Conservation (phyloP, 2,113 vertebrate genomes). For the Laticauda colubrina region DNA sequence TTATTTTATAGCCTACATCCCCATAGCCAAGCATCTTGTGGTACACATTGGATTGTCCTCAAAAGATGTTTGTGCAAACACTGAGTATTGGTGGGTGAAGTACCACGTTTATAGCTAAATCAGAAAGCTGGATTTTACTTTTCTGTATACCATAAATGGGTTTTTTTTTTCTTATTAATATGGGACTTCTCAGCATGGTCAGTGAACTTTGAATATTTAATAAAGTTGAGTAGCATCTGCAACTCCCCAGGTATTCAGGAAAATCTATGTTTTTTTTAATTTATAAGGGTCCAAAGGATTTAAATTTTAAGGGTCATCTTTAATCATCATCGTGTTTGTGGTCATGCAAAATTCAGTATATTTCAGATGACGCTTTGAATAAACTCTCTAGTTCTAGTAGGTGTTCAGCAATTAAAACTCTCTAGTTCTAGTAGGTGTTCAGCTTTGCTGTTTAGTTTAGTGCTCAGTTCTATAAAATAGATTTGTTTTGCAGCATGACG, state of each 20-base stretch:
- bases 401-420: not conserved
- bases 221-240: not conserved
- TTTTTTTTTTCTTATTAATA: not conserved
- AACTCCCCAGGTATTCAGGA: not conserved
- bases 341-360: constrained; percentile 1
- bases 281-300: not conserved
- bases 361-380: constrained; percentile 19
- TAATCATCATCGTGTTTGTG: not conserved
- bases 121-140: not conserved
- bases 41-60: not conserved
- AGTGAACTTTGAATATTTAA: not conserved
- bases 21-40: not conserved
- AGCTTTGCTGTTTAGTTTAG: constrained; percentile 19
- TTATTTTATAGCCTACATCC: not conserved
- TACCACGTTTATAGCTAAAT: not conserved
- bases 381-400: not conserved
- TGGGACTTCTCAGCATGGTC: not conserved
- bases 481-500: not conserved
- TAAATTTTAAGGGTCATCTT: not conserved
- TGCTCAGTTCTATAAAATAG: constrained; percentile 11
- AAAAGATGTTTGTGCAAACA: not conserved
- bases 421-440: not conserved
- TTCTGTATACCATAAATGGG: not conserved
- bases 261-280: not conserved
- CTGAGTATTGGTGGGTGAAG: too few relatives aligned